Percentiles rank a stretch among this genome's conserved stretches.
These are phyloP conservation scores for Agrilus biguttatus DNA, from an alignment of 2,888 invertebrate species.

Conservation along the genomic window DNA sequence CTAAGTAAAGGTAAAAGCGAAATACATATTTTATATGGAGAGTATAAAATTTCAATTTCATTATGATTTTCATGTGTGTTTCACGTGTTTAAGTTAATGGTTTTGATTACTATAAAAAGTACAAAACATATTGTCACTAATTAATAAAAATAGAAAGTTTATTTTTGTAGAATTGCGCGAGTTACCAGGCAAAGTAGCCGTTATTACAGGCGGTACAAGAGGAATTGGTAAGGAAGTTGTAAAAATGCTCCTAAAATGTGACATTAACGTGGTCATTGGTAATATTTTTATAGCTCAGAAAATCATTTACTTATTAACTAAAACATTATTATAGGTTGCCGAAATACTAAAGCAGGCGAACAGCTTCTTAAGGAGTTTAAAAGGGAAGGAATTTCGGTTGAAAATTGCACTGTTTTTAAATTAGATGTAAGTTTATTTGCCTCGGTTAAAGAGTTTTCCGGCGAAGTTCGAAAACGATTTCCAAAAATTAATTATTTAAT, in stretches of 20 bases:
- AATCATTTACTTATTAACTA: not conserved
- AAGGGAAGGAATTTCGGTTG: constrained; percentile 37
- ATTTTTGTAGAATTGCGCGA: constrained; percentile 42
- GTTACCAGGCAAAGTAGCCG: constrained; percentile 53
- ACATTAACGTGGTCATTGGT: constrained; percentile 65
- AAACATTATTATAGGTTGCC: constrained; percentile 47
- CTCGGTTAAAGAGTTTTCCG: constrained; percentile 64
- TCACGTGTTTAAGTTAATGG: too few relatives aligned
- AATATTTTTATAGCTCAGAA: constrained; percentile 12
- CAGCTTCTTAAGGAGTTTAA: constrained; percentile 33
- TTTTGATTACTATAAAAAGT: too few relatives aligned
- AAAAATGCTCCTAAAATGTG: constrained; percentile 57
- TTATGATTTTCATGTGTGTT: too few relatives aligned
- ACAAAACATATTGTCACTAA: too few relatives aligned
- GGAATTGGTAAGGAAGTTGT: constrained; percentile 72
- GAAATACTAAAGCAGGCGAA: constrained; percentile 46
- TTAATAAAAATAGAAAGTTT: too few relatives aligned
- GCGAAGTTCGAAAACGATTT: constrained; percentile 45
- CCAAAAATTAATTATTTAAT: constrained; percentile 57
- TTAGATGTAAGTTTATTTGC: constrained; percentile 64
- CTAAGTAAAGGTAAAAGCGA: too few relatives aligned
- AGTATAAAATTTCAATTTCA: too few relatives aligned
- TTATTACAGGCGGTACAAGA: constrained; percentile 76
- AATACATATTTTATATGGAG: too few relatives aligned
- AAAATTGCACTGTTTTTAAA: constrained; percentile 48